A percentile compares a stretch with the other conserved stretches of the same genome.
These are phyloP conservation scores for Crocidura indochinensis DNA, from an alignment of 2,797 vertebrate genomes.

Conservation along the genomic window DNA sequence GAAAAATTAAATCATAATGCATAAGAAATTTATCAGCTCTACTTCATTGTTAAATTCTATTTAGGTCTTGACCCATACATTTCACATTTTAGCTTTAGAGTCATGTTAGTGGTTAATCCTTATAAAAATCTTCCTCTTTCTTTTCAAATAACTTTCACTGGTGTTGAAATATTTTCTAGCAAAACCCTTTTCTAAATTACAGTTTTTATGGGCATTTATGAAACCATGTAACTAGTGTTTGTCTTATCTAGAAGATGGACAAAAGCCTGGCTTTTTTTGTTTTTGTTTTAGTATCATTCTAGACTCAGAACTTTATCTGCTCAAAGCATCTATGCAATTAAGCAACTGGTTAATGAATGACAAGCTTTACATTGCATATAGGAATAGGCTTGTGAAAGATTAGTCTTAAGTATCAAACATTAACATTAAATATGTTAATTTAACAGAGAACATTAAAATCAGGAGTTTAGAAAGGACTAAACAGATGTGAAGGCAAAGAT, in stretches of 20 bases:
- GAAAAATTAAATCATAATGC: not conserved
- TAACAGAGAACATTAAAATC: not conserved
- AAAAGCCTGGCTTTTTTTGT: not conserved
- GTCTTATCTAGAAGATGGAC: not conserved
- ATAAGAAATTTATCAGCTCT: not conserved
- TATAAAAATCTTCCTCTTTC: not conserved
- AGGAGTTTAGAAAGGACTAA: not conserved
- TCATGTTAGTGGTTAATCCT: not conserved
- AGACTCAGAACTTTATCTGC: not conserved
- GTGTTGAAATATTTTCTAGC: not conserved
- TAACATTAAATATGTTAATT: not conserved
- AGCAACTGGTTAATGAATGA: not conserved
- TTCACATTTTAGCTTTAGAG: not conserved
- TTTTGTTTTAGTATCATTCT: not conserved
- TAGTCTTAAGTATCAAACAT: not conserved
- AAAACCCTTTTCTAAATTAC: not conserved
- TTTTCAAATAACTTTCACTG: not conserved
- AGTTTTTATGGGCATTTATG: not conserved
- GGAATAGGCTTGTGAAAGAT: conserved; percentile 26
- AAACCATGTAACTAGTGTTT: conserved; percentile 18
- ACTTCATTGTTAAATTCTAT: not conserved
- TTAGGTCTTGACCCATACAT: not conserved
- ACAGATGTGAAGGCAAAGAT: conserved; percentile 8
- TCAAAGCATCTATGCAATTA: not conserved
- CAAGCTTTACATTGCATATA: not conserved